Base-by-base conservation (phyloP, 2,888 invertebrate species). In the Tortricodes alternella region DNA sequence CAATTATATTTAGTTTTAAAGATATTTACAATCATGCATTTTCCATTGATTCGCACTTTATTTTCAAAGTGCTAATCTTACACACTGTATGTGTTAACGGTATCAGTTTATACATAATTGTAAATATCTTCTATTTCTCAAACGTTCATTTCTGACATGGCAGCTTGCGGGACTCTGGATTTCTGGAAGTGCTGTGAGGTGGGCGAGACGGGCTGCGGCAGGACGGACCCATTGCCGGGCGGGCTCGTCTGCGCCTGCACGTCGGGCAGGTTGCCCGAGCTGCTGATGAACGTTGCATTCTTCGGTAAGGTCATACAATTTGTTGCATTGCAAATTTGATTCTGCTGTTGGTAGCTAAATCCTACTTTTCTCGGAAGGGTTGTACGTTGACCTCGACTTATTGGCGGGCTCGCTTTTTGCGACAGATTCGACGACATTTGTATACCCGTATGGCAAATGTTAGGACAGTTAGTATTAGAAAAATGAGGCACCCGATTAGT, bases 61-160 rank as follows among this genome's bases (percentile, higher is more conserved):
- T 73, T 73, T 74, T 78, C 73, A 50, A 61, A 68, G 60, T 73
- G 49, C 23, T 29, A 48, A 27, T 11, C 1, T 29, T n/a, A 37
- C 27, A 29, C 15, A 19, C 6, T 9, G 4, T 29, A 11, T 38
- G 49, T 38, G 49, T 66, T 55, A 64, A 66, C 65, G 58, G 64
- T 65, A 74, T 74, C 87, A 85, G 85, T 83, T 85, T 85, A 90
- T 77, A 90, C 90, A 89, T 90, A 90, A 87, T 90, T 90, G 88
- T 90, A 90, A 90, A 90, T 90, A 90, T 90, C 90, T 68, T 90
- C 90, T 83, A 89, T 91, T 65, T 91, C 91, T 96, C 96, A 96
- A 94, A 96, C 96, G 74, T 96, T 93, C 96, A 96, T 96, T 87
- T 96, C 96, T 62, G 95, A 96, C 92, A 96, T 96, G 13, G 96